These are phyloP conservation scores for Rhynchopsitta pachyrhyncha DNA, from an alignment of 2,113 vertebrate species.

Conservation along the genomic window DNA sequence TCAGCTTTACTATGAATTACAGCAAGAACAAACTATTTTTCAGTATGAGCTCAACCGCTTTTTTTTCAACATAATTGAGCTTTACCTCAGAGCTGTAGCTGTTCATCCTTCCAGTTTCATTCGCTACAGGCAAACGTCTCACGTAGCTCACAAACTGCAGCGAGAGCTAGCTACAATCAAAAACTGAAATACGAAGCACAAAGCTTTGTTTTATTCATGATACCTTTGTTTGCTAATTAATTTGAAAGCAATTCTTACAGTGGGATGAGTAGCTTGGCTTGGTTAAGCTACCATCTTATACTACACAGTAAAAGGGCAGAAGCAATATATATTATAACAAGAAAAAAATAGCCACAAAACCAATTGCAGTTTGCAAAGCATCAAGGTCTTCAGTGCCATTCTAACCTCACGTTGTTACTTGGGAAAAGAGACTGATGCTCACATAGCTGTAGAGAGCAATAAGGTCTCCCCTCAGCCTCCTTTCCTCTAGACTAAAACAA, in stretches of 20 bases:
- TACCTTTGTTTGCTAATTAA: not conserved
- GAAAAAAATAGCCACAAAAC: not conserved
- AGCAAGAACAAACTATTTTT: not conserved
- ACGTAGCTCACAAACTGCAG: not conserved
- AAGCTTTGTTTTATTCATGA: constrained; percentile 51
- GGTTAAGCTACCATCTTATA: not conserved
- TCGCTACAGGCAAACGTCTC: not conserved
- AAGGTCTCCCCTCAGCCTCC: not conserved
- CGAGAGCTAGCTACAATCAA: not conserved
- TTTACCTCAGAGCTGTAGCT: not conserved
- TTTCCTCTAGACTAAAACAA: not conserved
- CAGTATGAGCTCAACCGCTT: not conserved
- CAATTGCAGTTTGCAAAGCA: not conserved
- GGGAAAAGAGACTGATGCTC: not conserved
- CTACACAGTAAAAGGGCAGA: not conserved
- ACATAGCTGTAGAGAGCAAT: not conserved
- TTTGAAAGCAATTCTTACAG: not conserved
- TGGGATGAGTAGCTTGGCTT: not conserved
- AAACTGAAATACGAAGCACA: constrained; percentile 14
- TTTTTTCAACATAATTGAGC: not conserved
- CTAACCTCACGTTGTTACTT: not conserved
- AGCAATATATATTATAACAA: not conserved
- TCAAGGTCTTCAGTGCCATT: not conserved
- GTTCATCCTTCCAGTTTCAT: constrained; percentile 10
- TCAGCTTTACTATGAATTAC: not conserved